These are phyloP conservation scores for Dallia pectoralis DNA, from an alignment of 2,797 vertebrate genomes.

Conservation along the genomic window DNA sequence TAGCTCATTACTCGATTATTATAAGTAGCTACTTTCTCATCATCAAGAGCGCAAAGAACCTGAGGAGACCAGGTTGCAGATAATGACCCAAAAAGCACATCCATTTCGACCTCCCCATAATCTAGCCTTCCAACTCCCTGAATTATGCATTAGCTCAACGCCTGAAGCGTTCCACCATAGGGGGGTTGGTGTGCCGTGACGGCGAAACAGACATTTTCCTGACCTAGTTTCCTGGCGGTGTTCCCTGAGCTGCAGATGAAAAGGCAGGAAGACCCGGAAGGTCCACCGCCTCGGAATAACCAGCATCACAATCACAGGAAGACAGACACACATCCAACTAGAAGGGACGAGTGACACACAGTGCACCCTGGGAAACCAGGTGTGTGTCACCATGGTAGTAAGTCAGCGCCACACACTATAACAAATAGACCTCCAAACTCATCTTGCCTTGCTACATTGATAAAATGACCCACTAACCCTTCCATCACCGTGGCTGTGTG, in stretches of 20 bases:
- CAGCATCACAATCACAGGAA: conserved; percentile 75
- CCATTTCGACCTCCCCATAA: no score
- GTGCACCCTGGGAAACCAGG: conserved; percentile 55
- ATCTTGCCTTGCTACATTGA: neutral
- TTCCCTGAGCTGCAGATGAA: conserved; percentile 64
- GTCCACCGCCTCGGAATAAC: conserved; percentile 62
- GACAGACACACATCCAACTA: conserved; percentile 54
- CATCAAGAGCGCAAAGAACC: no score
- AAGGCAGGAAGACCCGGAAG: conserved; percentile 69
- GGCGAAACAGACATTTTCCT: conserved; percentile 60
- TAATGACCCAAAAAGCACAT: no score
- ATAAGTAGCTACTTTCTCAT: no score
- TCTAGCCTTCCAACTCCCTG: conserved; percentile 8
- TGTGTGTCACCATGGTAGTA: conserved; percentile 17
- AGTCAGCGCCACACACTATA: neutral
- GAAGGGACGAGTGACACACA: conserved; percentile 65
- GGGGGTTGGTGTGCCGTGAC: conserved; percentile 31
- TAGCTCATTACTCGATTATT: no score
- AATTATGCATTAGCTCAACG: conserved; percentile 13
- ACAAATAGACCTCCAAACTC: neutral
- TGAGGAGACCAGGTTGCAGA: no score
- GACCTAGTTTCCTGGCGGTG: conserved; percentile 65
- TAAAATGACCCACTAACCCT: neutral
- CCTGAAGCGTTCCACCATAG: conserved; percentile 41
- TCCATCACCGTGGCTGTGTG: neutral